Conservation (phyloP, 2,113 vertebrate species). For the Brachyistius frenatus region DNA sequence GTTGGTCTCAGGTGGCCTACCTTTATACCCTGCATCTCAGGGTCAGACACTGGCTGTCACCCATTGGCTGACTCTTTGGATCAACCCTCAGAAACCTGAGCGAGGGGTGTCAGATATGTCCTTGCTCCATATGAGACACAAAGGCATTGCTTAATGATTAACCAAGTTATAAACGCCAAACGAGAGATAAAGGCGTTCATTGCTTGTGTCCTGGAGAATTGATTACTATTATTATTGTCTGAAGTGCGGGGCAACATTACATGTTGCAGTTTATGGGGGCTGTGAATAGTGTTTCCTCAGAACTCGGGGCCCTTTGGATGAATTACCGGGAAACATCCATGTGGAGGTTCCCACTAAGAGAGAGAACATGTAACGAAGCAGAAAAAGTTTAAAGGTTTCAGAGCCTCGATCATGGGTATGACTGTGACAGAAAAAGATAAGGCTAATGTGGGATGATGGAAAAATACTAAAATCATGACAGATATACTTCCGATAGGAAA, state of each 20-base stretch:
- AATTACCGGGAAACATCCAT: slow-evolving; percentile 38
- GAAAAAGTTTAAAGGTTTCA: slow-evolving; percentile 67
- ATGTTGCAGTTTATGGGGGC: slow-evolving; percentile 71
- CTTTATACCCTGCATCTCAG: slow-evolving; percentile 77
- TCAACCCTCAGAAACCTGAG: slow-evolving; percentile 74
- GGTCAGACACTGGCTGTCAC: slow-evolving; percentile 49
- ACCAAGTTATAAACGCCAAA: slow-evolving; percentile 83
- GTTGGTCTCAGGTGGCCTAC: slow-evolving; percentile 30
- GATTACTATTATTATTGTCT: slow-evolving; percentile 82
- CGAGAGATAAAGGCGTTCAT: slow-evolving; percentile 76
- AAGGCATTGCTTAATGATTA: slow-evolving; percentile 85
- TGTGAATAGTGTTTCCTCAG: slow-evolving; percentile 55
- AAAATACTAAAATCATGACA: slow-evolving; percentile 3
- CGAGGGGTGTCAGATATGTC: slow-evolving; percentile 79
- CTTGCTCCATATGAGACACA: slow-evolving; percentile 81
- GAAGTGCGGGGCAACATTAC: slow-evolving; percentile 67
- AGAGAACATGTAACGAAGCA: background rate
- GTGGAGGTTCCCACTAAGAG: slow-evolving; percentile 26
- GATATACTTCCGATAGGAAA: slow-evolving; percentile 10
- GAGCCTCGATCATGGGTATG: background rate
- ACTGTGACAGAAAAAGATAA: slow-evolving; percentile 2
- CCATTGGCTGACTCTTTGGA: slow-evolving; percentile 78
- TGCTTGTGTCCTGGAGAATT: slow-evolving; percentile 69
- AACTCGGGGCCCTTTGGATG: slow-evolving; percentile 22
- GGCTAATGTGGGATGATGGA: background rate